Evolutionary conservation across 35 echinoderm and acorn worm genomes (phyloP), one percentile per base, ranked within the genome.

Genomic region (Apostichopus japonicus): DNA sequence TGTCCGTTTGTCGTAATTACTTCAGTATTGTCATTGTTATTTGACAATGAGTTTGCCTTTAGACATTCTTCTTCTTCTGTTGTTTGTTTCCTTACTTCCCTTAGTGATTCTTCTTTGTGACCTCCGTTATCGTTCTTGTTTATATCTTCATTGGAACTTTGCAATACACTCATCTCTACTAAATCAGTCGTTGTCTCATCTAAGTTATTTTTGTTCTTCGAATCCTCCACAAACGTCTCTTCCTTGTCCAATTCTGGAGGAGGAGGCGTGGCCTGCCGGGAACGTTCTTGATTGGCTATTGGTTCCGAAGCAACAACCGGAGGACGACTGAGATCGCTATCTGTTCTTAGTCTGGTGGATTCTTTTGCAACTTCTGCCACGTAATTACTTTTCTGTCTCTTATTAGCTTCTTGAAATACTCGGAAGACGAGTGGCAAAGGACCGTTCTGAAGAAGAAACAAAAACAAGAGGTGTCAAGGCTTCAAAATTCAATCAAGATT

Each of bases 321-420:
- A 57, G 81, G 81, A 16, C 15, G 27, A 55, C 6, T 53, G 19
- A 55, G 10, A 56, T 84, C 81, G 8, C 56, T 44, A 44, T 44
- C 19, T 21, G 54, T 13, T 57, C 19, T 17, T 2, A 57, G 17
- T 84, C 16, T 11, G 27, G 17, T 58, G 19, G 51, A 0, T 2
- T 55, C 54, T 23, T 55, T 55, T 57, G 56, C 55, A n/a, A 58
- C 7, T 54, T 84, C 81, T 23, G n/a, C 57, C 81, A 84, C 54
- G 53, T 84, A 54, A n/a, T 23, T 10, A 10, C n/a, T 57, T 57
- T 84, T 84, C 81, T 55, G 81, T 21, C 56, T 84, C 56, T 84
- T 84, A 84, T 84, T 84, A 16, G 81, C 24, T 58, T 84, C 81
- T 84, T 84, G 81, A 84, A 84, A 84, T 22, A 84, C 81, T 54